These are phyloP conservation scores for Galago senegalensis DNA, from an alignment of 2,797 vertebrate genomes.

Conservation along the genomic window DNA sequence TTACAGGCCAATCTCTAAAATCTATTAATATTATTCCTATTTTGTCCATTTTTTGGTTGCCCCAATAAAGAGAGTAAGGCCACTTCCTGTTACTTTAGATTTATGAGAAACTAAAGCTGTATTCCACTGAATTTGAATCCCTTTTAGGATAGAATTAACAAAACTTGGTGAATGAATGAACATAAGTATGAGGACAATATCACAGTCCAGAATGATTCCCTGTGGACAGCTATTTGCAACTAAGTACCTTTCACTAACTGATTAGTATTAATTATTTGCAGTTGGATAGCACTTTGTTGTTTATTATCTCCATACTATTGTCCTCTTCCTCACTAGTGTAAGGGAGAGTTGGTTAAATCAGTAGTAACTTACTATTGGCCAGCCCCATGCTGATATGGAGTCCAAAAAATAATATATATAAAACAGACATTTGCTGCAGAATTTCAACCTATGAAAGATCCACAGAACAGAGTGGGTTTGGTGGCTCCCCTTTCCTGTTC, in stretches of 20 bases:
- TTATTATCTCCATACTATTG: neutral
- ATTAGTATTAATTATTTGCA: neutral
- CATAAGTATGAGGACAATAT: neutral
- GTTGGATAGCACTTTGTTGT: neutral
- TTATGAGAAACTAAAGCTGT: neutral
- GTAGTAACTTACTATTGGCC: neutral
- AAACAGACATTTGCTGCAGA: neutral
- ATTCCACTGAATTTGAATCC: neutral
- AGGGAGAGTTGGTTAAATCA: neutral
- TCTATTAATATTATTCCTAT: neutral
- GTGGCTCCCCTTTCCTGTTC: neutral
- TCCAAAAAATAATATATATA: neutral
- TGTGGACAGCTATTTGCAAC: neutral
- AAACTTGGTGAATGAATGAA: neutral
- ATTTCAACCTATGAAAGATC: neutral
- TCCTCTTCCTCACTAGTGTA: neutral
- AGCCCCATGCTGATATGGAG: neutral
- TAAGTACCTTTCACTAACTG: neutral
- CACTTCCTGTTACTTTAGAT: neutral
- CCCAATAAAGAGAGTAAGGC: neutral
- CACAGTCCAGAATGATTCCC: neutral
- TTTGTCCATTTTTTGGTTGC: neutral
- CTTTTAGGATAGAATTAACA: neutral
- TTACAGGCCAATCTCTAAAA: neutral
- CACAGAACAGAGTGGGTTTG: neutral